Conservation (phyloP, 2,113 vertebrate species). For the Fukomys damarensis region DNA sequence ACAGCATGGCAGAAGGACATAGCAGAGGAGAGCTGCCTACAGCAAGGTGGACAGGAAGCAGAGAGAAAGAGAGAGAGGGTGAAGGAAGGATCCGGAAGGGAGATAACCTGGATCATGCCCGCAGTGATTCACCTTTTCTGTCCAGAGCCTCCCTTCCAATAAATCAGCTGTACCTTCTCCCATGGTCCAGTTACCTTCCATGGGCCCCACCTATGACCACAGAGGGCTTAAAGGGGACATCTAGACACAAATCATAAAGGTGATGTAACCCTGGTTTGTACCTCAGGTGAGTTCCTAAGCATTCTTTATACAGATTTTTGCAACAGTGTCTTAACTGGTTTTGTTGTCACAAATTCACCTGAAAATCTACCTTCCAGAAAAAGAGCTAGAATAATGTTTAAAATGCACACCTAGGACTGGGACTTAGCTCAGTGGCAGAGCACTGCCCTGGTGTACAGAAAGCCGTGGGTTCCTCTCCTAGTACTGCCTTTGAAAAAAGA, state of each 20-base stretch:
- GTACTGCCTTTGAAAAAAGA: neutral
- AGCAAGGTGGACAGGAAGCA: neutral
- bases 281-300: neutral
- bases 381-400: neutral
- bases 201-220: neutral
- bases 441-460: too few species aligned
- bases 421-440: neutral
- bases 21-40: neutral
- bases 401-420: neutral
- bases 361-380: neutral
- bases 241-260: neutral
- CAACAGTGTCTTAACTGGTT: neutral
- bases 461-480: neutral
- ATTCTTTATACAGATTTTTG: neutral
- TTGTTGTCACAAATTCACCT: neutral
- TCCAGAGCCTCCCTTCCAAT: neutral
- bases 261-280: neutral
- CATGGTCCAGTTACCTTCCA: neutral
- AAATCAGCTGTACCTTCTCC: neutral
- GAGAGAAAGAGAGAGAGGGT: too few species aligned
- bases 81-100: neutral
- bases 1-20: neutral
- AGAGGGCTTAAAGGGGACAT: neutral
- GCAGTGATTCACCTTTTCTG: neutral
- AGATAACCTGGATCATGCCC: neutral